A percentile compares a stretch with the other conserved stretches of the same genome.
Conservation (phyloP, 2,888 invertebrate species). For the Trissonchulus sp. region DNA sequence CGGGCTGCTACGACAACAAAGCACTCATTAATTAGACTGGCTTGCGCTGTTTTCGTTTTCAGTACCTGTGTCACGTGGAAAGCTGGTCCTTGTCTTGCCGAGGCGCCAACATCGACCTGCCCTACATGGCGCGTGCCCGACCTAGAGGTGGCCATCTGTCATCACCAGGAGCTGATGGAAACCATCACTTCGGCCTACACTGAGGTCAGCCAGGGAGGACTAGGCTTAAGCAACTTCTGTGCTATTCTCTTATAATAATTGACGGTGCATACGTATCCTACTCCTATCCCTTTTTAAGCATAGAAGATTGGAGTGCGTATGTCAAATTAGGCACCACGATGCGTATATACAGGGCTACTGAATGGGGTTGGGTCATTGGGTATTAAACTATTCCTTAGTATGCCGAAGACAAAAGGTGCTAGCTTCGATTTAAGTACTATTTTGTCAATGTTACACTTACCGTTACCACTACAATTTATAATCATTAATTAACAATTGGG, state of each 20-base stretch:
- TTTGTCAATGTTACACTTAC: too few relatives aligned
- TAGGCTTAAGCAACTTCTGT: not conserved
- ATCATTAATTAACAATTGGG: too few relatives aligned
- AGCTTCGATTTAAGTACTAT: too few relatives aligned
- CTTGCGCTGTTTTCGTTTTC: slow-evolving; percentile 29
- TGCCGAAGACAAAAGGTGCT: too few relatives aligned
- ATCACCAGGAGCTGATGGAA: slow-evolving; percentile 88
- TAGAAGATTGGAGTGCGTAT: too few relatives aligned
- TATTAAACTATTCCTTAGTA: too few relatives aligned
- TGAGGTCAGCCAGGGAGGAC: slow-evolving; percentile 62
- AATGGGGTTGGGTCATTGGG: too few relatives aligned
- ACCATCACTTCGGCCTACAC: slow-evolving; percentile 93
- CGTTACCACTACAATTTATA: too few relatives aligned
- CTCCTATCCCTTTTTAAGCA: not conserved
- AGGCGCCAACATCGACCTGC: slow-evolving; percentile 59
- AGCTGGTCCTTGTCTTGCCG: slow-evolving; percentile 90
- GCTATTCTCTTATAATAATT: not conserved
- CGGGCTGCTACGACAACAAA: too few relatives aligned
- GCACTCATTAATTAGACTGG: too few relatives aligned
- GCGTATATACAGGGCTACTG: too few relatives aligned
- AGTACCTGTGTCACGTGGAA: slow-evolving; percentile 64
- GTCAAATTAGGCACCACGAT: too few relatives aligned
- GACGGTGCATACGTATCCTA: not conserved
- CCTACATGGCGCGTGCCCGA: slow-evolving; percentile 72
- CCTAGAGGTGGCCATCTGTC: slow-evolving; percentile 81